Evolutionary conservation across 2,888 invertebrate species (phyloP), one percentile per base, ranked within the genome.

Genomic region (Heliconius charithonia): DNA sequence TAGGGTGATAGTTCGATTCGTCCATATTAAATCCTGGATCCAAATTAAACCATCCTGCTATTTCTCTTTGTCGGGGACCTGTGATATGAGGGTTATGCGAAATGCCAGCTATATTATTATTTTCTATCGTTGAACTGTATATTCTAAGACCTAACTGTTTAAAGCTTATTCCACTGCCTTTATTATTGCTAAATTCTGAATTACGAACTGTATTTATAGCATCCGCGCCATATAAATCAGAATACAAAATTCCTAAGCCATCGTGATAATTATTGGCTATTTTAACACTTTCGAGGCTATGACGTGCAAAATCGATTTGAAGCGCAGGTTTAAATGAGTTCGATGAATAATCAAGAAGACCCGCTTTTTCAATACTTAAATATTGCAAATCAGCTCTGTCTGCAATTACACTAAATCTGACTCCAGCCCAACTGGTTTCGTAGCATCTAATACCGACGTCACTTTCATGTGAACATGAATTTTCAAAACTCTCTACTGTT

Each of bases 371-470:
- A 69, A 99, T 96, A 3, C 97, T 97, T 10, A 98, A 96, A 85
- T 97, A 98, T 88, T 98, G 98, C 81, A 99, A 95, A 87, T 98
- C 97, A 29, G 98, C 97, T 84, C 98, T 95, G 88, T 98, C 98
- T 0, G 99, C 97, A 76, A 98, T 95, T 77, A 98, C 97, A 65
- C 99, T 98, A 84, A 99, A 97, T 83, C 99, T 95, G 0, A 99
- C 93, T 0, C 99, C 99, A 0, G 99, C 98, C 99, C 99, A 99
- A 59, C 98, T 98, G 0, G 98, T 97, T 85, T 97, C 97, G 83
- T 98, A 98, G 87, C 99, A 99, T 82, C 97, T 95, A 62, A 99
- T 96, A 0, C 98, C 98, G 19, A 98, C 98, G 87, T 98, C 98
- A 87, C 97, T 97, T 45, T 97, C 97, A 86, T 98, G 98, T 0